These are phyloP conservation scores for Caerostris extrusa DNA, from an alignment of 1,140 invertebrate genomes.

Conservation along the genomic window DNA sequence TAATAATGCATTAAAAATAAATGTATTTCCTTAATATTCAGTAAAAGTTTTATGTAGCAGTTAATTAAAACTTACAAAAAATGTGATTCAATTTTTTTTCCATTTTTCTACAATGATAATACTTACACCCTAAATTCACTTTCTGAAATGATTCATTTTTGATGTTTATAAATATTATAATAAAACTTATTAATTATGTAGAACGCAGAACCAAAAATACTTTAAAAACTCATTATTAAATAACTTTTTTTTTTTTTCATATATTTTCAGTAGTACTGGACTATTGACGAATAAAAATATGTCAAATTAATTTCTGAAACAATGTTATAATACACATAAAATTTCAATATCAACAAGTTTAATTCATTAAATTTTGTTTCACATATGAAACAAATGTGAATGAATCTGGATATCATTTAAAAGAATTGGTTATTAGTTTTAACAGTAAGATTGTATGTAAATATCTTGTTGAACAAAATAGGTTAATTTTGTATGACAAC, in stretches of 20 bases:
- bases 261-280: too few species aligned
- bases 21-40: background rate
- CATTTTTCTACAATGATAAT: background rate
- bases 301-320: too few species aligned
- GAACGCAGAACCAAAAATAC: background rate
- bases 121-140: background rate
- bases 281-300: too few species aligned
- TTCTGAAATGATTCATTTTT: background rate
- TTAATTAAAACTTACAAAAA: slow-evolving; percentile 10
- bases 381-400: too few species aligned
- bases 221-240: background rate
- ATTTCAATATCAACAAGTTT: too few species aligned
- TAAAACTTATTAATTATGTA: background rate
- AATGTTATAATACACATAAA: too few species aligned
- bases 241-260: background rate
- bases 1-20: background rate
- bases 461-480: too few species aligned
- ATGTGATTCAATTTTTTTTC: background rate
- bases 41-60: background rate
- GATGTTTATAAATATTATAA: background rate
- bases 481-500: too few species aligned
- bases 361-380: too few species aligned
- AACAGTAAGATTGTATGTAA: too few species aligned
- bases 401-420: too few species aligned
- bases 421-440: too few species aligned